Percentiles rank a stretch among this genome's conserved stretches.
Conservation (phyloP, 2,888 invertebrate genomes). For the Alloplasta piceator region DNA sequence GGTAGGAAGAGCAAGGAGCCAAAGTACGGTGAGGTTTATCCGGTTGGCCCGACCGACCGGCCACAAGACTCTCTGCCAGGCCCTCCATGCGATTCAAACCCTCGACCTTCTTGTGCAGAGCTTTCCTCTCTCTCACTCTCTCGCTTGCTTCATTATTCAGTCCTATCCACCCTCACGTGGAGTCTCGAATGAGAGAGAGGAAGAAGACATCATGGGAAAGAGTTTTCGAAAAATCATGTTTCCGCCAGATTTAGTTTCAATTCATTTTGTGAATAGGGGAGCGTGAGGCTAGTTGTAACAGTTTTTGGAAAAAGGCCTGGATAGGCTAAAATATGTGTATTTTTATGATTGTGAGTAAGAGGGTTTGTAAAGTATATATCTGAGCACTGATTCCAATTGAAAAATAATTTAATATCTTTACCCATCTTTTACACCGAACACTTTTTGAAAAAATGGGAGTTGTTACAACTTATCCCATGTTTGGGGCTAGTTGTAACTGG, state of each 20-base stretch:
- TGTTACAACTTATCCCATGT: no score
- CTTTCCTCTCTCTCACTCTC: slow-evolving; percentile 20
- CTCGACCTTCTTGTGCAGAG: slow-evolving; percentile 16
- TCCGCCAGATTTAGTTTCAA: background rate
- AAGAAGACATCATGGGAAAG: background rate
- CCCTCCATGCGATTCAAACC: slow-evolving; percentile 29
- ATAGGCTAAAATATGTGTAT: no score
- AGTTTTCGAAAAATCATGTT: slow-evolving; percentile 1
- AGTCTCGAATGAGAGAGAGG: background rate
- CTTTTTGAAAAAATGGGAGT: no score
- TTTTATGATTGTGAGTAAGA: no score
- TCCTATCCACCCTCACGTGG: background rate
- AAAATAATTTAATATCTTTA: no score
- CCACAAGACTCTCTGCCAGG: slow-evolving; percentile 50
- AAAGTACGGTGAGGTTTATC: slow-evolving; percentile 58
- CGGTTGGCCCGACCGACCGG: slow-evolving; percentile 65
- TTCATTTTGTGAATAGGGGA: background rate
- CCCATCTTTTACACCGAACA: no score
- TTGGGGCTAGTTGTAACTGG: no score
- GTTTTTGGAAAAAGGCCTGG: no score
- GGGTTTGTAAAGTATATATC: no score
- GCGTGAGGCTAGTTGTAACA: no score
- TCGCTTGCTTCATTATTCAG: background rate
- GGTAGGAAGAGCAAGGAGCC: slow-evolving; percentile 31
- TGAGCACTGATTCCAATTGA: no score